Evolutionary conservation across 1,140 invertebrate genomes (phyloP).

Genomic region (Sarcophaga peregrina): DNA sequence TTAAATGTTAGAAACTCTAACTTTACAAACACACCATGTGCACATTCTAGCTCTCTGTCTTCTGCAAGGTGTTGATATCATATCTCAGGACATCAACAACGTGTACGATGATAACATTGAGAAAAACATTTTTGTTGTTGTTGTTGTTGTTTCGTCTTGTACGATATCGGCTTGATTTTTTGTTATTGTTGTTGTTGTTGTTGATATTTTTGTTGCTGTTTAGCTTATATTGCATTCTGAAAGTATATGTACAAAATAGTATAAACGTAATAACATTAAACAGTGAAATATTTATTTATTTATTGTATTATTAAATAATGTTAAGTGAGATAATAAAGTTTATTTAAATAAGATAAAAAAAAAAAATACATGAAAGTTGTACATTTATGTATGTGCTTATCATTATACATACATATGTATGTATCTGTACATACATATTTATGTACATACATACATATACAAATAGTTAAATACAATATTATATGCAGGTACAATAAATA

Average conservation of each 20-base stretch:
- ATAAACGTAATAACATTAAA: not conserved
- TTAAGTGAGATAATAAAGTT: not conserved
- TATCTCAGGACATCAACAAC: conserved; percentile 13
- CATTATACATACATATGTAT: no score
- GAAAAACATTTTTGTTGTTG: not conserved
- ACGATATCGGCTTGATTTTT: not conserved
- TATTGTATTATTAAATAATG: not conserved
- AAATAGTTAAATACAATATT: no score
- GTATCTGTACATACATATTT: no score
- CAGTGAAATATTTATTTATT: not conserved
- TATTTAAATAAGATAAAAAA: no score
- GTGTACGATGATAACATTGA: not conserved
- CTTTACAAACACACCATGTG: not conserved
- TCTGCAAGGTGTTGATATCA: not conserved
- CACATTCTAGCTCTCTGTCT: not conserved
- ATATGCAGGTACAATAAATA: no score
- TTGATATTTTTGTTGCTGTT: not conserved
- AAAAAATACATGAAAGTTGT: no score
- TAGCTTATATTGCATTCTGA: not conserved
- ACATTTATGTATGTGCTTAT: no score
- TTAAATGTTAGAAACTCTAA: no score
- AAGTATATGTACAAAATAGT: not conserved
- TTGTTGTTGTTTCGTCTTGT: not conserved
- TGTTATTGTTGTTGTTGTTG: not conserved
- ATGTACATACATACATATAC: no score